phyloP scores from a whole-genome alignment of 2,113 vertebrate species.

The Vireo altiloquus region DNA sequence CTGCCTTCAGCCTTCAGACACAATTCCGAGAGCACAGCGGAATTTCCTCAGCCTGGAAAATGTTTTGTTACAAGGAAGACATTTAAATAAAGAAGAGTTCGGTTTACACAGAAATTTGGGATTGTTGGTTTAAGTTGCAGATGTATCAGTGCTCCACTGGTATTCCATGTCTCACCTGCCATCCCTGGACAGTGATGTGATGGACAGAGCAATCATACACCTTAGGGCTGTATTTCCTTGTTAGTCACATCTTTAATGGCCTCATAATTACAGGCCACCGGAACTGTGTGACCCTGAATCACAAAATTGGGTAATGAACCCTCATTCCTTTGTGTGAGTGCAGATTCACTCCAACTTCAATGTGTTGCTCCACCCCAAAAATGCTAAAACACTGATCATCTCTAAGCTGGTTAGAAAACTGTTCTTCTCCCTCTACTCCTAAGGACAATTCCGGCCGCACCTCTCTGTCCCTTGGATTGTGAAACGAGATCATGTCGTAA shows the following conservation, averaged over 20 bases:
- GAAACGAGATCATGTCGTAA: neutral
- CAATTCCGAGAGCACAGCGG: fast-evolving
- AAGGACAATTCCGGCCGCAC: neutral
- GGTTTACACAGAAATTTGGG: neutral
- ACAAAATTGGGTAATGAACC: neutral
- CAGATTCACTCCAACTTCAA: neutral
- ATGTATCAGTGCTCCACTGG: neutral
- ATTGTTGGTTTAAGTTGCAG: neutral
- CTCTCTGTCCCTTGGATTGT: neutral
- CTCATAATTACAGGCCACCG: neutral
- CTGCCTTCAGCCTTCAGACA: neutral
- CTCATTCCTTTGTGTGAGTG: neutral
- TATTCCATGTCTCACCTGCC: neutral
- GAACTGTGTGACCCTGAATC: slow-evolving; percentile 49
- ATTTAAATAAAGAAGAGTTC: neutral
- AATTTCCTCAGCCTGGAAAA: neutral
- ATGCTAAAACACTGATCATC: neutral
- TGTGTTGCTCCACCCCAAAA: neutral
- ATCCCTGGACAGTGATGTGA: neutral
- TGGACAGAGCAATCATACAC: neutral
- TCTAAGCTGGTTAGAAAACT: neutral
- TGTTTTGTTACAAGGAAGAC: neutral
- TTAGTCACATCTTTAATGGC: slow-evolving; percentile 2
- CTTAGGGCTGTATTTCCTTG: neutral
- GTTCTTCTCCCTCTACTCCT: neutral